Base-by-base conservation (phyloP, 2,888 invertebrate species). In the Torymus auratus region DNA sequence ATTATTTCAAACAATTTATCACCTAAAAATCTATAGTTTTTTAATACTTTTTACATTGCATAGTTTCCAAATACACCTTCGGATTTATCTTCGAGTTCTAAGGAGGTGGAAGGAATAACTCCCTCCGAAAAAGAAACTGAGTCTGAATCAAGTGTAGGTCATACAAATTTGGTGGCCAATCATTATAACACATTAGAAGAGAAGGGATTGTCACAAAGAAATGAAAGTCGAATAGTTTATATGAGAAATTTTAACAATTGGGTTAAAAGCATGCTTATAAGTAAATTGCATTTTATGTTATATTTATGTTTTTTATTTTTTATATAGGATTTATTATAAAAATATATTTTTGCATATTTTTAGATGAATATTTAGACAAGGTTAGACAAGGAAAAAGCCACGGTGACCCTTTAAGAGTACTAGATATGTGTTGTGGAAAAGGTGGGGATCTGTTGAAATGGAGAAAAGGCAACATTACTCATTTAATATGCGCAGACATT, bases 161-260 rank as follows among this genome's bases (percentile, higher is more conserved):
- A 93, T 85, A 91, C 93, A 41, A 91, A 91, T 83, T 91, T 95
- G 13, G 98, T 99, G 0, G 98, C 98, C 1, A 94, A 95, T 3
- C 99, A 99, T 91, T 99, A 99, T 90, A 99, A 99, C 91, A 94
- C 95, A 73, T 91, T 98, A 12, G 94, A 96, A 90, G 96, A 98
- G 85, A 95, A 94, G 86, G 97, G 97, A 0, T 91, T 97, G 58
- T 93, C 93, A 68, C 95, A 95, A 85, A 93, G 99, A 68, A 94
- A 94, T 84, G 95, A 96, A 87, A 98, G 98, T 41, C 94, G 97
- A 41, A 99, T 99, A 86, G 96, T 97, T 87, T 95, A 96, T 89
- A 93, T 99, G 92, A 93, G 99, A 84, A 99, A 99, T 91, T 98
- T 99, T 89, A 99, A 99, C 91, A 99, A 99, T 91, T 99, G 99